Evolutionary conservation across 2,797 vertebrate species (phyloP).

Genomic region (Smutsia gigantea): DNA sequence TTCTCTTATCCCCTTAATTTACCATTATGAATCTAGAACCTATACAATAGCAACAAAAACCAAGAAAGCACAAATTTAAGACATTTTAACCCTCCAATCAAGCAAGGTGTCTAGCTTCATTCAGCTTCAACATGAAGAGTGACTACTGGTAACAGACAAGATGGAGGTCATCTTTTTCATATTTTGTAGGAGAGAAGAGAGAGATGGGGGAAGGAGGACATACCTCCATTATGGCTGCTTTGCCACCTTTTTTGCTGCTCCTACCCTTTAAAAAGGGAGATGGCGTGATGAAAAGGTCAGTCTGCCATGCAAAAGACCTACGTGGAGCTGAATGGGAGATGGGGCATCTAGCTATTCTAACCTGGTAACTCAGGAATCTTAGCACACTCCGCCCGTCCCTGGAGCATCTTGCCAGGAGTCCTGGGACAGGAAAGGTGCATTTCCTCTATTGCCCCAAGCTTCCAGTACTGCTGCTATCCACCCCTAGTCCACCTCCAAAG

Average conservation of each 20-base stretch:
- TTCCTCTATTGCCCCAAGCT: not conserved
- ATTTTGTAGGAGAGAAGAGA: not conserved
- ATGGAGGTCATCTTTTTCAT: slow-evolving; percentile 25
- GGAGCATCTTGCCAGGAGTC: not conserved
- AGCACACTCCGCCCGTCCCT: not conserved
- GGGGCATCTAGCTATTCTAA: not conserved
- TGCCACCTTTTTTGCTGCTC: not conserved
- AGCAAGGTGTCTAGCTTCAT: not conserved
- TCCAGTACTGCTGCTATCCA: not conserved
- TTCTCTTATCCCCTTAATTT: not conserved
- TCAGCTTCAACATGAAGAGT: not conserved
- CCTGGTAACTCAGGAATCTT: not conserved
- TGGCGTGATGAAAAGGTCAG: not conserved
- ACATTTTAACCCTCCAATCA: not conserved
- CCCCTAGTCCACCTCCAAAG: not conserved
- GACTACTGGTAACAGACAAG: not conserved
- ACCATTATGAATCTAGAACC: not conserved
- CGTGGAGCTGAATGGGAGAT: not conserved
- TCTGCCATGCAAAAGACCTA: not conserved
- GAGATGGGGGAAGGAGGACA: too few relatives aligned
- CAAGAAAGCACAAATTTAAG: not conserved
- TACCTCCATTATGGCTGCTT: not conserved
- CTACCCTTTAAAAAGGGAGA: not conserved
- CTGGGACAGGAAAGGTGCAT: not conserved
- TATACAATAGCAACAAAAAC: not conserved